phyloP scores from a whole-genome alignment of 2,797 vertebrate species.

The Hemibagrus guttatus region DNA sequence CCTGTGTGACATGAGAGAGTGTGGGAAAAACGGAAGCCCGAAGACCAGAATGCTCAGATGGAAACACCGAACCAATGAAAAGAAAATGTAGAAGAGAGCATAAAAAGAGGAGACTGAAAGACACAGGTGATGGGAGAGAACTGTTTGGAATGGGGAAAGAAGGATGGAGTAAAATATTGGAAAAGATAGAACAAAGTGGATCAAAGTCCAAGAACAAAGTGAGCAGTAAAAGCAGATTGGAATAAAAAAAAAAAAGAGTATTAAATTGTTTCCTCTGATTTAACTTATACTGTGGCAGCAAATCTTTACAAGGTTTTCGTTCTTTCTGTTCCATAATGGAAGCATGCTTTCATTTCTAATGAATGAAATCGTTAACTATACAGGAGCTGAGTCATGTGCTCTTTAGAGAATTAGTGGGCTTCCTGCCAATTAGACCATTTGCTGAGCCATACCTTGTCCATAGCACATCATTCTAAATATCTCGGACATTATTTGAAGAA shows the following conservation, averaged over 20 bases:
- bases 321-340: slow-evolving; percentile 22
- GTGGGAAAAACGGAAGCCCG: slow-evolving; percentile 98
- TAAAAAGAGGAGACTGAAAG: slow-evolving; percentile 70
- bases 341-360: slow-evolving; percentile 11
- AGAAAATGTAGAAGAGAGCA: slow-evolving; percentile 69
- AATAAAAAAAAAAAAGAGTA: slow-evolving; percentile 63
- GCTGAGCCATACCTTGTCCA: slow-evolving; percentile 13
- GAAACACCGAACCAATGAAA: slow-evolving; percentile 75
- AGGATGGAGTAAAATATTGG: slow-evolving; percentile 61
- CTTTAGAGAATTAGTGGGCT: slow-evolving; percentile 42
- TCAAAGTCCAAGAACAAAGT: slow-evolving; percentile 63
- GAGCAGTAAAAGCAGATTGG: slow-evolving; percentile 70
- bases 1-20: slow-evolving; percentile 94
- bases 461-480: slow-evolving; percentile 18
- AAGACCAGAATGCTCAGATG: slow-evolving; percentile 85
- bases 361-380: slow-evolving; percentile 25
- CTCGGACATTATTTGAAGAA: neutral
- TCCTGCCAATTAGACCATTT: slow-evolving; percentile 32
- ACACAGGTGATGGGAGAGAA: slow-evolving; percentile 51
- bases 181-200: slow-evolving; percentile 17
- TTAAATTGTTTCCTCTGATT: slow-evolving; percentile 72
- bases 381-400: slow-evolving; percentile 44
- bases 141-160: slow-evolving; percentile 64
- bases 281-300: slow-evolving; percentile 60
- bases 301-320: slow-evolving; percentile 41